These are phyloP conservation scores for Oceanodroma tethys DNA, from an alignment of 2,113 vertebrate genomes.

Conservation along the genomic window DNA sequence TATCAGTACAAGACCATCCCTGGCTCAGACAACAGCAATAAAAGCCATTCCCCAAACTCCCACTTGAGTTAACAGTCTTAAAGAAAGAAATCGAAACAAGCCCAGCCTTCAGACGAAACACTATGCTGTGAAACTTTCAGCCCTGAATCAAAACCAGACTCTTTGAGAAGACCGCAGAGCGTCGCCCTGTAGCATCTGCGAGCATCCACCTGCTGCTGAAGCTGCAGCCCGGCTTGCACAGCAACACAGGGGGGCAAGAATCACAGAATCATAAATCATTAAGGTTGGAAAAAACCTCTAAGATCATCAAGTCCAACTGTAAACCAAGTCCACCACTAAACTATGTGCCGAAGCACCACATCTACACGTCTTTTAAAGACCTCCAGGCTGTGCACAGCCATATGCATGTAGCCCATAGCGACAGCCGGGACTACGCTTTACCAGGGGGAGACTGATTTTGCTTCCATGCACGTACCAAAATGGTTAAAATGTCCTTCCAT, in stretches of 20 bases:
- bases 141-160: background rate
- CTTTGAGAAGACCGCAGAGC: background rate
- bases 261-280: background rate
- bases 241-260: background rate
- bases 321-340: background rate
- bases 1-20: background rate
- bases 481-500: background rate
- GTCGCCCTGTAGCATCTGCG: rapidly evolving
- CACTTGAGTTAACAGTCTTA: background rate
- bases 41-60: background rate
- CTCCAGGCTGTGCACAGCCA: background rate
- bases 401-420: background rate
- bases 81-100: background rate
- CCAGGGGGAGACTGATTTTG: background rate
- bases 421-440: rapidly evolving
- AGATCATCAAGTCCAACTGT: background rate
- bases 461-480: background rate
- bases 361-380: rapidly evolving
- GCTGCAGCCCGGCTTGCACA: background rate
- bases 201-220: background rate
- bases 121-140: rapidly evolving
- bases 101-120: background rate
- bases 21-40: background rate
- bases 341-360: background rate
- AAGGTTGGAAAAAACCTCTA: background rate